Evolutionary conservation across 2,113 vertebrate genomes (phyloP), one percentile per base, ranked within the genome.

Genomic region (Aphelocoma coerulescens): DNA sequence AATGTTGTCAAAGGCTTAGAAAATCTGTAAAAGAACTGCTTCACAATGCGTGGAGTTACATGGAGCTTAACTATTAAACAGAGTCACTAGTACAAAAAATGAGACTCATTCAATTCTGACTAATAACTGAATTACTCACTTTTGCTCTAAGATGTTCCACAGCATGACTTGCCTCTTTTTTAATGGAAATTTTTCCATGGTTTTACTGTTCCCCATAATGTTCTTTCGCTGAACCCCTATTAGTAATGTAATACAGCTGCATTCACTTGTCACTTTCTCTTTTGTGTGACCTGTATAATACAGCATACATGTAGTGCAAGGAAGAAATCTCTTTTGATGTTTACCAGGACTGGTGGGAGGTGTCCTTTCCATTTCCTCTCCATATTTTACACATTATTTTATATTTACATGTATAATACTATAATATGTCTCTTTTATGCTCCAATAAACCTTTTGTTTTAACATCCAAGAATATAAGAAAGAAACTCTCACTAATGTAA

Each of bases 101-200:
- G 26, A 71, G 23, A 26, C 46, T 85, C 69, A 14, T 77, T 93
- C 67, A 88, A 0, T 55, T 59, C n/a, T 74, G 48, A 33, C 26
- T 93, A 72, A 93, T 52, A n/a, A 76, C 41, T 66, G 68, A 51
- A 76, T 85, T 90, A 73, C 37, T 75, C 65, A 59, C 12, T 81
- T 85, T 59, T 82, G 11, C 51, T 67, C 32, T 41, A 55, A 69
- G 62, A 43, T 46, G 37, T 73, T 72, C 37, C 24, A 43, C 44
- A 85, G 68, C 11, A 37, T 30, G 55, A 51, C 52, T 28, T 85
- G 14, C 9, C 20, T 80, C 14, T 37, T 30, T 79, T 90, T 68
- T 23, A 76, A 81, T 11, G 12, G 48, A 84, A 65, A 41, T 21
- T 46, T 81, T 86, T 80, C 20, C 52, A 41, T 4, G 2, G 18